These are phyloP conservation scores for Bothrops jararaca DNA, from an alignment of 2,113 vertebrate species.

Conservation along the genomic window DNA sequence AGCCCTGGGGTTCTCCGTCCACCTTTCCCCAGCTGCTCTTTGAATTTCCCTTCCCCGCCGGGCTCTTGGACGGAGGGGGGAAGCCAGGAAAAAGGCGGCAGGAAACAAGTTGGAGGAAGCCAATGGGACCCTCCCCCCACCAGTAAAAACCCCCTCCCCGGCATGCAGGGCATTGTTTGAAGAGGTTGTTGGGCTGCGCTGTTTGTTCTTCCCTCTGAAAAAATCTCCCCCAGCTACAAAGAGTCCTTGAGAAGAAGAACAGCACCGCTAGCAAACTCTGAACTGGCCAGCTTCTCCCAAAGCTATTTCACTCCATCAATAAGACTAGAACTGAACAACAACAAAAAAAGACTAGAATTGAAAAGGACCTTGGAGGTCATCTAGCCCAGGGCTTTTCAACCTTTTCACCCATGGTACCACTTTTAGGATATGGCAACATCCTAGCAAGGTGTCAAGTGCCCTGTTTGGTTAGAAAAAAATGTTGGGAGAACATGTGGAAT, in stretches of 20 bases:
- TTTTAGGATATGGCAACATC: too few relatives aligned
- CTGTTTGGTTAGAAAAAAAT: too few relatives aligned
- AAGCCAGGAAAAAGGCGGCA: neutral
- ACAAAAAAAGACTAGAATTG: accelerated
- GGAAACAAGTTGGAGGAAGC: constrained; percentile 5
- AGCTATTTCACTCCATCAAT: too few relatives aligned
- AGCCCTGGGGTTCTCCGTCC: neutral
- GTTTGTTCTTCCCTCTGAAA: neutral
- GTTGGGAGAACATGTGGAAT: too few relatives aligned
- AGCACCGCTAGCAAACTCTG: neutral
- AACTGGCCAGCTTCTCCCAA: neutral
- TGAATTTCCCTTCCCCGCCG: neutral
- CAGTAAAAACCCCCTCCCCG: neutral
- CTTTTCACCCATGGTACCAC: too few relatives aligned
- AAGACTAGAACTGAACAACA: too few relatives aligned
- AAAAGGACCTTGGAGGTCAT: too few relatives aligned
- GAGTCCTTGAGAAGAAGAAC: neutral
- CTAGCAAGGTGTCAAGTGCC: too few relatives aligned
- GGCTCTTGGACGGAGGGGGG: neutral
- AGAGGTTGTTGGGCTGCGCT: neutral
- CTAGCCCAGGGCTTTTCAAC: too few relatives aligned
- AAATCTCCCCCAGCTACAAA: neutral
- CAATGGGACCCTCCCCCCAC: neutral
- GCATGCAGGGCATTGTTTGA: constrained; percentile 1
- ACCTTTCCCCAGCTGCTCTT: neutral